Evolutionary conservation across 2,797 vertebrate genomes (phyloP), one percentile per base, ranked within the genome.

Genomic region (Falco novaeseelandiae): DNA sequence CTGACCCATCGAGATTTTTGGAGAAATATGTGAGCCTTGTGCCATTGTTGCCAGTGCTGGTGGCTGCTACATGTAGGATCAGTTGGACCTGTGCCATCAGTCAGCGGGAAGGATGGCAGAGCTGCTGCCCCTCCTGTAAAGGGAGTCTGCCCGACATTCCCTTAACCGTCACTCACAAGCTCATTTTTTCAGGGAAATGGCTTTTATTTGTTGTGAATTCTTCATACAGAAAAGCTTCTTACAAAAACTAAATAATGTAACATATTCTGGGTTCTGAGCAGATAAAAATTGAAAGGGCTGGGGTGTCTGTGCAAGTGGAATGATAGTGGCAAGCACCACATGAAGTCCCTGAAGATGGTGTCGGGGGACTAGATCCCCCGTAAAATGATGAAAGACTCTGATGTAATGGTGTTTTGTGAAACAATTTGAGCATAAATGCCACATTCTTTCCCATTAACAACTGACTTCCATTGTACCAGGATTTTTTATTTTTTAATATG

Each of bases 141-240:
- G 14, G 38, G 48, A 34, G 12, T 30, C 76, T 52, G 76, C 61
- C 84, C 16, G 2, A 67, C 79, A 76, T 70, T 89, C 84, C 89
- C 89, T 74, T 19, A 69, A 71, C 74, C 6, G 0, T 48, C 72
- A 69, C 76, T 88, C 84, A 79, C 54, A 29, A 49, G 54, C 83
- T 94, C 2, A 0, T 32, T 87, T 82, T 86, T 78, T 48, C 62
- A 86, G 65, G 51, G 51, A 95, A 94, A 58, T 67, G 58, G 62
- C 72, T 91, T 95, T 96, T 91, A 91, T 93, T 93, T 96, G 54
- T 70, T 79, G 55, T 66, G 59, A 93, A 55, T 70, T 91, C 92
- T 76, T 94, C 72, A 22, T 55, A 95, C 26, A 59, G 93, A 91
- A 91, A 95, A 90, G 67, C 71, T 80, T 79, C 67, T 79, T 58